Conservation (phyloP, 2,113 vertebrate genomes). For the Forbesichthys agassizii region DNA sequence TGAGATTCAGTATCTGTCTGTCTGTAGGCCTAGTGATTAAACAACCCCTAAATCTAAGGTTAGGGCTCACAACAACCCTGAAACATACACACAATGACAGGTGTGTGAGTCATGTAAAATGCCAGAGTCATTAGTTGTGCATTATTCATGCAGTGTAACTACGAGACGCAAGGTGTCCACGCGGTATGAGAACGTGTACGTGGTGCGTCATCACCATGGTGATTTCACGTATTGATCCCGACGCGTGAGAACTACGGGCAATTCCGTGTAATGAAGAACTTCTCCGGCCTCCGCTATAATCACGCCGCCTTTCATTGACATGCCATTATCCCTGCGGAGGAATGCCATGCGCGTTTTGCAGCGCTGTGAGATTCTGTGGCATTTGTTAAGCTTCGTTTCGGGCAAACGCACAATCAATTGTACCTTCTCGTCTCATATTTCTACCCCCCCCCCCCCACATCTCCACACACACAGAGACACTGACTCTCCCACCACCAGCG, state of each 20-base stretch:
- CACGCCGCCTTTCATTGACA: slow-evolving; percentile 30
- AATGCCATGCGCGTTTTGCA: neutral
- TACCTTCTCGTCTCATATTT: slow-evolving; percentile 48
- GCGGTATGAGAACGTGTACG: neutral
- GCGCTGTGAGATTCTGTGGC: slow-evolving; percentile 49
- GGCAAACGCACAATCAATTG: slow-evolving; percentile 64
- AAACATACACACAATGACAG: too few species aligned
- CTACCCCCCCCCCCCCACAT: slow-evolving; percentile 29
- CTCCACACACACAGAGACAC: neutral
- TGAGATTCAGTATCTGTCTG: too few species aligned
- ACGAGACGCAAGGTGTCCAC: neutral
- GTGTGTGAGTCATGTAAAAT: too few species aligned
- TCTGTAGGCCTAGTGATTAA: too few species aligned
- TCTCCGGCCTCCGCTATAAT: slow-evolving; percentile 27
- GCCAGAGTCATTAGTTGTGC: too few species aligned
- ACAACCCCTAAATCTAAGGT: too few species aligned
- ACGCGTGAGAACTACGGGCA: slow-evolving; percentile 33
- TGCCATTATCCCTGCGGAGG: slow-evolving; percentile 19
- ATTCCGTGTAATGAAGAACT: slow-evolving; percentile 54
- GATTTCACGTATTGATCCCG: slow-evolving; percentile 39
- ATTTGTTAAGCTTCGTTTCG: slow-evolving; percentile 43
- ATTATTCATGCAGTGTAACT: neutral
- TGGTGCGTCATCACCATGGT: neutral
- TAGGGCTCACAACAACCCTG: too few species aligned
- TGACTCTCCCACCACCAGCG: too few species aligned